Evolutionary conservation across 1,140 invertebrate genomes (phyloP), one percentile per base, ranked within the genome.

Genomic region (Laodelphax striatellus): DNA sequence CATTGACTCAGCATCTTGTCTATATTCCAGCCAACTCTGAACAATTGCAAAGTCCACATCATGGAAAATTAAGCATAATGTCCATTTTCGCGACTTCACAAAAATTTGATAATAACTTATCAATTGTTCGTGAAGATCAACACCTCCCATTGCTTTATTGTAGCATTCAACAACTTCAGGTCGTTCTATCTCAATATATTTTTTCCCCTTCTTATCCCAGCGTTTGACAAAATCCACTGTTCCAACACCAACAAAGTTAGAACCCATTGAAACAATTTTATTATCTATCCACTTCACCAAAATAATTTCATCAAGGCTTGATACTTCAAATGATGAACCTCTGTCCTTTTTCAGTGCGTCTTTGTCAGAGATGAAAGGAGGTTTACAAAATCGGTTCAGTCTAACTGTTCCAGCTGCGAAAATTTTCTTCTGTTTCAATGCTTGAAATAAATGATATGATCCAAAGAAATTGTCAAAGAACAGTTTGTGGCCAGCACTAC

Each of bases 141-240:
- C 69, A 24, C 73, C 72, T 14, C 71, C 71, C 72, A 75, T 75
- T 52, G 60, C 67, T 53, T 66, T 61, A 63, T 75, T 76, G 64
- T 75, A 75, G 22, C 62, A 34, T 55, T 68, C 68, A 0, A 74
- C 60, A 38, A 73, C 65, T 50, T 68, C 65, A 58, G 74, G 73
- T 57, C 68, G 53, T 56, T 62, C 22, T 10, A 74, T 61, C 46
- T 63, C 31, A 6, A 72, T 58, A 55, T 72, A 70, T 60, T 68
- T 61, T 56, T 69, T 70, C n/a, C 64, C 34, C 57, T 61, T 64
- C 65, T 69, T 71, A 53, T 65, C 65, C 67, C 69, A 70, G 14
- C 68, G 50, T 50, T 62, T 63, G 46, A 67, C 68, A 16, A 10
- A 10, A 28, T 60, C 58, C 44, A 21, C 8, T 13, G 28, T 43